Evolutionary conservation across 1,140 invertebrate genomes (phyloP).

Genomic region (Apis dorsata): DNA sequence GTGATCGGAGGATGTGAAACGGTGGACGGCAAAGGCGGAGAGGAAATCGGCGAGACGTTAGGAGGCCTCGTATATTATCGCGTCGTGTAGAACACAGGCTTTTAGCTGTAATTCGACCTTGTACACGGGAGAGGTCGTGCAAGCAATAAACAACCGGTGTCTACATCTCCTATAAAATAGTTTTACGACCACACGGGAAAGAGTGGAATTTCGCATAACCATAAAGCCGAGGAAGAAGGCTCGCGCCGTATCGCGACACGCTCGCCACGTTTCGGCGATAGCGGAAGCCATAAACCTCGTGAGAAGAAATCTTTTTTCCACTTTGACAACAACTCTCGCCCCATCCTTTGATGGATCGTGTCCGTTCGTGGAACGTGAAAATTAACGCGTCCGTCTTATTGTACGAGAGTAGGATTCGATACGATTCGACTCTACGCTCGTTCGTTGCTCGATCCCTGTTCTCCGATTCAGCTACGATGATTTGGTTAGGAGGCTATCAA

Average conservation of each 20-base stretch:
- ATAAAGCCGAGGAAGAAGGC: constrained; percentile 67
- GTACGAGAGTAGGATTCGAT: neutral
- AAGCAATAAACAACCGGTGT: constrained; percentile 68
- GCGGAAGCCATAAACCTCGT: constrained; percentile 59
- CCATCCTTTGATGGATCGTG: constrained; percentile 23
- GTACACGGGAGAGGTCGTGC: constrained; percentile 62
- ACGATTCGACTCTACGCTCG: neutral
- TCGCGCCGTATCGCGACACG: constrained; percentile 62
- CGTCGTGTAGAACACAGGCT: constrained; percentile 74
- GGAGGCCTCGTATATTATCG: constrained; percentile 67
- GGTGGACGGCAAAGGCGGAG: constrained; percentile 26
- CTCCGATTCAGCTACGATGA: neutral
- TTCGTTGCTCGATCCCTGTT: neutral
- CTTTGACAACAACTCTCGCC: constrained; percentile 10
- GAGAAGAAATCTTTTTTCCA: constrained; percentile 27
- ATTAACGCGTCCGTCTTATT: constrained; percentile 61
- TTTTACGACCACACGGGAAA: constrained; percentile 71
- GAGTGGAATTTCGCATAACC: constrained; percentile 76
- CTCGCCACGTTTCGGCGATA: constrained; percentile 56
- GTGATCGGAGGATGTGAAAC: neutral
- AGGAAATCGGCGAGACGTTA: constrained; percentile 63
- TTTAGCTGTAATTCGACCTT: constrained; percentile 74
- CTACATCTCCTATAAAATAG: constrained; percentile 77
- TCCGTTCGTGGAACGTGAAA: constrained; percentile 67
- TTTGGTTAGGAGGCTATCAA: too few species aligned